Evolutionary conservation across 2,113 vertebrate species (phyloP), one percentile per base, ranked within the genome.

Genomic region (Tetraodon nigroviridis): DNA sequence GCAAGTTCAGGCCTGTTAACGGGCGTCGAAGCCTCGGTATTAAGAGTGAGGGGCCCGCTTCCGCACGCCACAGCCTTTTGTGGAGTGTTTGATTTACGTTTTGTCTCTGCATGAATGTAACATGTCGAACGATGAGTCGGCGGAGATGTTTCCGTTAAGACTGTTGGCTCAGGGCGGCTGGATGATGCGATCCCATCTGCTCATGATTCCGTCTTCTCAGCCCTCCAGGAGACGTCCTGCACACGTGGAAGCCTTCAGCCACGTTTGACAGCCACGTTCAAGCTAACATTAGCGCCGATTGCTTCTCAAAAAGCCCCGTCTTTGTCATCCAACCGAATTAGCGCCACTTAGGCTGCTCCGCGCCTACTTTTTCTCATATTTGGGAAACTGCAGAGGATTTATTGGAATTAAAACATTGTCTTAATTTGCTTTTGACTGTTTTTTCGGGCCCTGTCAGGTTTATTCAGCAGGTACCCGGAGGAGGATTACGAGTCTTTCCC

Each of bases 401-500:
- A n/a, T 42, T 49, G 55, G 37, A 55, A 42, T 67, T 37, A 27
- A 24, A 49, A 16, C 53, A 24, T 24, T 24, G 17, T 45, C 2
- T 64, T 14, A 54, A 49, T 19, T 12, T 3, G 1, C 6, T 21
- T 68, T 45, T 37, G 17, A 59, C 15, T 49, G 24, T 41, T 55
- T 41, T 49, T 50, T 4, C 57, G 0, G 22, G 53, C 57, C 37
- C 89, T 90, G 59, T 58, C 19, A 99, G 97, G 95, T 83, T 88
- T 99, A 64, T 93, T 98, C 88, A 97, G 95, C 83, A 91, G 97
- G 78, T 98, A 98, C 76, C 96, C 97, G 0, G 93, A 94, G 81
- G 93, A 97, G 78, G 93, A 99, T 87, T 95, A 98, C 27, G 95
- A 97, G 72, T 98, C 95, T 1, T 99, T 99, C 84, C 94, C 94